A percentile compares a stretch with the other conserved stretches of the same genome.
These are phyloP conservation scores for Diarsia rubi DNA, from an alignment of 2,888 invertebrate genomes.

Conservation along the genomic window DNA sequence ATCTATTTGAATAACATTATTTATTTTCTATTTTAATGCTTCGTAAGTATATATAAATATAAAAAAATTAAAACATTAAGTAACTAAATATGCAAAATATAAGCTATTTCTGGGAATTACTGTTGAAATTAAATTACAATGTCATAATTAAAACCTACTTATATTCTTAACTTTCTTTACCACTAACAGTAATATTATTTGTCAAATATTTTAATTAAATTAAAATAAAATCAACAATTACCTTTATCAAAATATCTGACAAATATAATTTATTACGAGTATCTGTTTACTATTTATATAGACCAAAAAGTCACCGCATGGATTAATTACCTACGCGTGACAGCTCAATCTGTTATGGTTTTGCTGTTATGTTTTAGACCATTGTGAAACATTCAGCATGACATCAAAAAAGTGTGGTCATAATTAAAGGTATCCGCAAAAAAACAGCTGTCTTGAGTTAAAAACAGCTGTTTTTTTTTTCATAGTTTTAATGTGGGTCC, in stretches of 20 bases:
- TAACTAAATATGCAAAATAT: no score
- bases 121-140: no score
- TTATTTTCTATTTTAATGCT: background rate
- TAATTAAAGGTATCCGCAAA: background rate
- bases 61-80: no score
- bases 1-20: background rate
- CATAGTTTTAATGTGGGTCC: no score
- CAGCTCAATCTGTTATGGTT: background rate
- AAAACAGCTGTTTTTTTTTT: no score
- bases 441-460: background rate
- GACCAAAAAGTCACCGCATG: slow-evolving; percentile 30
- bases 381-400: background rate
- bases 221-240: slow-evolving; percentile 1
- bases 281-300: background rate
- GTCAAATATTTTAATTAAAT: background rate
- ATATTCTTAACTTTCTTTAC: no score
- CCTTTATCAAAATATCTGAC: background rate
- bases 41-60: no score
- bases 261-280: background rate
- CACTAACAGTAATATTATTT: no score
- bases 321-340: slow-evolving; percentile 37
- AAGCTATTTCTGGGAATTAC: background rate
- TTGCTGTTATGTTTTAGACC: background rate
- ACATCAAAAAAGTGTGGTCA: background rate
- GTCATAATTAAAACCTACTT: no score